A percentile compares a stretch with the other conserved stretches of the same genome.
These are phyloP conservation scores for Rhagophthalmus giganteus DNA, from an alignment of 2,888 invertebrate genomes.

Conservation along the genomic window DNA sequence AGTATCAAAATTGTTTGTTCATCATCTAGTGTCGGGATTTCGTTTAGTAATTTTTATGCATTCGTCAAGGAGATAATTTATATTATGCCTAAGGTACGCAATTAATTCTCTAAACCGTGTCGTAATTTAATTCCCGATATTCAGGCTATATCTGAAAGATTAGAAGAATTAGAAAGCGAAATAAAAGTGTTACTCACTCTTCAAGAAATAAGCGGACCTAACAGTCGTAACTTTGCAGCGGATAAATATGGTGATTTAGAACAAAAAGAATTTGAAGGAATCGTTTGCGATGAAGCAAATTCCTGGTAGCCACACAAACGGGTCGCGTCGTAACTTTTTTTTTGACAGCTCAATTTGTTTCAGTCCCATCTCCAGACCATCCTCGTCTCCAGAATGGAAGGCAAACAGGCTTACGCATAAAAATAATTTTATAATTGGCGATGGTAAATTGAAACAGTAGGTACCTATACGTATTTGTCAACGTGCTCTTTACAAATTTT, in stretches of 20 bases:
- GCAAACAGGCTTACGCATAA: too few relatives aligned
- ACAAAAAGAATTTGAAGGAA: constrained; percentile 13
- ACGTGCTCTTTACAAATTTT: too few relatives aligned
- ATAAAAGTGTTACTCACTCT: constrained; percentile 33
- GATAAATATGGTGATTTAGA: constrained; percentile 20
- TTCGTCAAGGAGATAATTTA: neutral
- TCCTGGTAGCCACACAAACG: too few relatives aligned
- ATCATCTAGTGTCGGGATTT: too few relatives aligned
- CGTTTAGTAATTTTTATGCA: neutral
- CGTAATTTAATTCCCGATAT: constrained; percentile 1
- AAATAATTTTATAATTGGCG: too few relatives aligned
- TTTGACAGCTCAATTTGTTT: too few relatives aligned
- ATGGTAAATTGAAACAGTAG: too few relatives aligned
- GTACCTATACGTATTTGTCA: too few relatives aligned
- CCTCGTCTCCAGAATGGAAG: too few relatives aligned
- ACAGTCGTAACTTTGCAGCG: constrained; percentile 12
- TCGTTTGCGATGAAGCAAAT: constrained; percentile 3
- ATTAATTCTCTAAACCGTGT: neutral
- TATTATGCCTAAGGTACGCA: constrained; percentile 24
- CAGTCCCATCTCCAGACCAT: too few relatives aligned
- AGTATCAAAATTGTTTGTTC: too few relatives aligned
- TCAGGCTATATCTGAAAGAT: constrained; percentile 30
- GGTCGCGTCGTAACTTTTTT: too few relatives aligned
- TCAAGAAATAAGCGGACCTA: constrained; percentile 9
- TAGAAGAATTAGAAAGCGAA: constrained; percentile 38